Evolutionary conservation across 2,797 vertebrate genomes (phyloP).

Genomic region (Manis crassicaudata): DNA sequence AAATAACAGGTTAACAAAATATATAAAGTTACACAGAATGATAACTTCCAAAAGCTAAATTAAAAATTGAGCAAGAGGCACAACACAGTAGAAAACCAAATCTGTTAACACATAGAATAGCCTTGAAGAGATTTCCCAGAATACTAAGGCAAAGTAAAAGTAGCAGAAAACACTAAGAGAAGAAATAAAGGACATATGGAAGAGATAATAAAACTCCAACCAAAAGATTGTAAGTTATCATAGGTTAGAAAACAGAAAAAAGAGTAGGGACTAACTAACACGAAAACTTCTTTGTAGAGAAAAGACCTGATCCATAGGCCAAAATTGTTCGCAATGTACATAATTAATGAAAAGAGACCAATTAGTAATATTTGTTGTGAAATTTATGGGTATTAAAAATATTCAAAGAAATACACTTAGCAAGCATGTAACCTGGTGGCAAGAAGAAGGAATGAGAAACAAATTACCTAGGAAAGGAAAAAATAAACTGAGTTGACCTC

Average conservation of each 20-base stretch:
- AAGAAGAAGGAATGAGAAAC: background rate
- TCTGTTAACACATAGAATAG: background rate
- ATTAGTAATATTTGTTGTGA: background rate
- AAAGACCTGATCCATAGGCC: background rate
- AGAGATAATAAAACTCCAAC: background rate
- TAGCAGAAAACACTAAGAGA: background rate
- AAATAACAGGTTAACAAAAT: background rate
- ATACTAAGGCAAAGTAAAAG: background rate
- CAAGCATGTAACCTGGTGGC: background rate
- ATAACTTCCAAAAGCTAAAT: background rate
- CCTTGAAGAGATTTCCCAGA: background rate
- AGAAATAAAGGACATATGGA: background rate
- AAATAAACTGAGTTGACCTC: background rate
- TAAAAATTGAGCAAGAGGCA: background rate
- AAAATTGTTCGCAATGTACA: background rate
- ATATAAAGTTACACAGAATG: background rate
- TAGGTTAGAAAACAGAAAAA: background rate
- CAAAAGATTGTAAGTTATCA: background rate
- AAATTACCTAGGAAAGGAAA: background rate
- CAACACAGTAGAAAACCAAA: conserved; percentile 10
- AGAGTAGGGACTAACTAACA: background rate
- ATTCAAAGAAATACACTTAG: background rate
- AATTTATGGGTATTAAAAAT: conserved; percentile 1
- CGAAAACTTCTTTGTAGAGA: background rate
- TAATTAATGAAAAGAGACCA: background rate